Evolutionary conservation across 2,113 vertebrate species (phyloP).

Genomic region (Nothocercus julius): DNA sequence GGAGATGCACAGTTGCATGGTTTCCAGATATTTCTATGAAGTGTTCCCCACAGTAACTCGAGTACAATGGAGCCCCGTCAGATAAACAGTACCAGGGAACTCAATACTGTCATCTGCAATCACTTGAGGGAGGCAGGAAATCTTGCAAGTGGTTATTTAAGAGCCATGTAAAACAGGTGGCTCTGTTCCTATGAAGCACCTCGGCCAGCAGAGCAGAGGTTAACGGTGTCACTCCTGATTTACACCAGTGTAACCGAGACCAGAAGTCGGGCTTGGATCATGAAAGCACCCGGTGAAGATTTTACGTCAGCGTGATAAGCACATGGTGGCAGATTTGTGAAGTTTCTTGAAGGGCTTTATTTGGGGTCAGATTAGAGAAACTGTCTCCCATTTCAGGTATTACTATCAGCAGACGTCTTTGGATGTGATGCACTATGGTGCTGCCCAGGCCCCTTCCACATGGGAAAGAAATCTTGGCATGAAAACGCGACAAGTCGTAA

Average conservation of each 20-base stretch:
- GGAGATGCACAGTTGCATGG: background rate
- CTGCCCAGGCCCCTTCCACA: background rate
- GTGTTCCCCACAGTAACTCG: background rate
- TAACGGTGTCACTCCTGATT: background rate
- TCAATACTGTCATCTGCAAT: background rate
- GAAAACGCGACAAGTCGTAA: background rate
- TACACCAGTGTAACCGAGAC: background rate
- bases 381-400: background rate
- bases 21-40: background rate
- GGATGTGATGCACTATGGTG: background rate
- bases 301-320: background rate
- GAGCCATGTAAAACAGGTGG: background rate
- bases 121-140: background rate
- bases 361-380: background rate
- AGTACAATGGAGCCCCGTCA: background rate
- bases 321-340: background rate
- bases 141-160: background rate
- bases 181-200: background rate
- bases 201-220: background rate
- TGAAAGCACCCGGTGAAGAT: background rate
- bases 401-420: background rate
- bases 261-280: background rate
- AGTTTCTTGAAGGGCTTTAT: background rate
- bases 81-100: background rate
- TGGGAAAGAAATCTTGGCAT: constrained; percentile 2